Conservation (phyloP, 2,797 vertebrate species). For the Loris lydekkerianus region DNA sequence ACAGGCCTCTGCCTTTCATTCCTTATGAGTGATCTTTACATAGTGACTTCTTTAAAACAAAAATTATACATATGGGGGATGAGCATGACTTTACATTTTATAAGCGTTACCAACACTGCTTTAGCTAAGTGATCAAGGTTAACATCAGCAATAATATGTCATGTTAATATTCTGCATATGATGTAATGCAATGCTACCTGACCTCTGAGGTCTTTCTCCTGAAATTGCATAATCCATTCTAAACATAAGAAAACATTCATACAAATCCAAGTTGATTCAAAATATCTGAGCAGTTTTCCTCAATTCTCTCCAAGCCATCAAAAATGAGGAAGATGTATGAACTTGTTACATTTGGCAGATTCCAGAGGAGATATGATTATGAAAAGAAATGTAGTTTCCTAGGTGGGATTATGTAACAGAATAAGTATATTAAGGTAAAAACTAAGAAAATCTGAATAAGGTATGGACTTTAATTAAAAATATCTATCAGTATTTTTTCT, state of each 20-base stretch:
- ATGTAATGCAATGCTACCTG: background rate
- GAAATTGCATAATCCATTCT: background rate
- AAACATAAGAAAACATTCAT: background rate
- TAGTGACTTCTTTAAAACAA: background rate
- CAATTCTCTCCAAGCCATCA: background rate
- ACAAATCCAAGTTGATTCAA: background rate
- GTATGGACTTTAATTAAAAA: background rate
- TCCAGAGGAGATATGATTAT: background rate
- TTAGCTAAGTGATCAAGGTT: background rate
- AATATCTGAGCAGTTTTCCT: background rate
- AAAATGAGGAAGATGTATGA: background rate
- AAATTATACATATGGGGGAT: too few relatives aligned
- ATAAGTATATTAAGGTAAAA: background rate
- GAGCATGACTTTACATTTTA: background rate
- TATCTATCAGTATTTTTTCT: background rate
- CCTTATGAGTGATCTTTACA: background rate
- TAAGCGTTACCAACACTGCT: background rate
- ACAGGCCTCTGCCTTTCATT: accelerated
- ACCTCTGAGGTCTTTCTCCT: background rate
- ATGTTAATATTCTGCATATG: background rate
- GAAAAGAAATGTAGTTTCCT: background rate
- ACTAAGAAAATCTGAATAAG: background rate
- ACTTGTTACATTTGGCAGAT: background rate
- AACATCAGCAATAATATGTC: background rate
- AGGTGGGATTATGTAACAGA: background rate